phyloP scores from a whole-genome alignment of 1,140 invertebrate genomes.

The Aphelinus atriplicis region DNA sequence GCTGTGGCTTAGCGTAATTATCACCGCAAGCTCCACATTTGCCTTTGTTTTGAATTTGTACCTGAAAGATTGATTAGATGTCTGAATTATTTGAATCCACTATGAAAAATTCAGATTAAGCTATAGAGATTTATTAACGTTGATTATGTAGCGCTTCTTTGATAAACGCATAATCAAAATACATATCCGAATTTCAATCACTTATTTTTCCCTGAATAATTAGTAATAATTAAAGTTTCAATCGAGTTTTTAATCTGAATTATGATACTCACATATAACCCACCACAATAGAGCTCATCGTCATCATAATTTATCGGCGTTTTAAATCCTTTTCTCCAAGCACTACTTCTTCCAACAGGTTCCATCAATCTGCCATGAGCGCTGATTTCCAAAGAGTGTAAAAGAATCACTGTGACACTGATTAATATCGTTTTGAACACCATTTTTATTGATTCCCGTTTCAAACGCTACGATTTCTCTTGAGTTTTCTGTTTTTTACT shows the following conservation, averaged over 20 bases:
- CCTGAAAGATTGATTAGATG: constrained; percentile 14
- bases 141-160: too few species aligned
- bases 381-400: not conserved
- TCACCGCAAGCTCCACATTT: constrained; percentile 72
- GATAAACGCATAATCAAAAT: too few species aligned
- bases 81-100: too few species aligned
- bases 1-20: constrained; percentile 61
- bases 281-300: constrained; percentile 76
- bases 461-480: too few species aligned
- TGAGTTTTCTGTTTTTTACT: too few species aligned
- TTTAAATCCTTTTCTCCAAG: constrained; percentile 79
- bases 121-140: too few species aligned
- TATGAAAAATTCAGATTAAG: too few species aligned
- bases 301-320: constrained; percentile 78
- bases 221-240: too few species aligned
- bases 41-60: constrained; percentile 62
- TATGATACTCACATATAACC: constrained; percentile 52
- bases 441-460: not conserved
- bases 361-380: constrained; percentile 77
- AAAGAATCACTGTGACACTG: not conserved
- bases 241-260: constrained; percentile 13
- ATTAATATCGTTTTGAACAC: not conserved
- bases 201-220: too few species aligned
- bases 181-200: too few species aligned
- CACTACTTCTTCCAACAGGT: constrained; percentile 73